phyloP scores from a whole-genome alignment of 2,797 vertebrate species.

The Margarornis squamiger region DNA sequence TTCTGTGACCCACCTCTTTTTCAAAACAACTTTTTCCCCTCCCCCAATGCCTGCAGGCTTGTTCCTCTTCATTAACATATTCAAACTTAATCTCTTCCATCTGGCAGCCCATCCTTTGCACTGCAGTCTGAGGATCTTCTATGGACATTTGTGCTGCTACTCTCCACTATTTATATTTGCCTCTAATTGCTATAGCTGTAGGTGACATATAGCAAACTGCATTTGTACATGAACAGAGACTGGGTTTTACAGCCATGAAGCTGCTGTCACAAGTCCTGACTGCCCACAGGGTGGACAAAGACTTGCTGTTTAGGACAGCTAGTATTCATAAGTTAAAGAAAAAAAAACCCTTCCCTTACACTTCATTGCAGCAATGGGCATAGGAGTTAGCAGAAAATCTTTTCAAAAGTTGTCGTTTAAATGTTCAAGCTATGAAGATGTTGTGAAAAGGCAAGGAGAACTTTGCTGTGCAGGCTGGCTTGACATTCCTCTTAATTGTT shows the following conservation, averaged over 20 bases:
- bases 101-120: constrained; percentile 21
- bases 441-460: background rate
- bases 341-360: background rate
- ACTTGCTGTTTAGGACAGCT: background rate
- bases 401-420: background rate
- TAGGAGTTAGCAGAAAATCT: background rate
- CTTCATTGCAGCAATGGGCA: background rate
- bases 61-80: constrained; percentile 31
- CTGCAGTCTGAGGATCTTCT: background rate
- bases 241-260: background rate
- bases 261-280: background rate
- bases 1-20: constrained; percentile 21
- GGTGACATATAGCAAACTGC: background rate
- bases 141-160: background rate
- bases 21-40: background rate
- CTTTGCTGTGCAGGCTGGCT: background rate
- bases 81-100: constrained; percentile 61
- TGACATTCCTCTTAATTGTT: background rate
- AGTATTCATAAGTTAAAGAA: background rate
- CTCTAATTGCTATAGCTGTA: background rate
- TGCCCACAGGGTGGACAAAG: background rate
- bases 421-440: background rate
- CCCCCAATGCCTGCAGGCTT: constrained; percentile 34
- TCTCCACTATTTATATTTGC: background rate
- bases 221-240: fast-evolving